Percentiles rank a stretch among this genome's conserved stretches.
Conservation (phyloP, 2,797 vertebrate species). For the Ctenopoma kingsleyae region DNA sequence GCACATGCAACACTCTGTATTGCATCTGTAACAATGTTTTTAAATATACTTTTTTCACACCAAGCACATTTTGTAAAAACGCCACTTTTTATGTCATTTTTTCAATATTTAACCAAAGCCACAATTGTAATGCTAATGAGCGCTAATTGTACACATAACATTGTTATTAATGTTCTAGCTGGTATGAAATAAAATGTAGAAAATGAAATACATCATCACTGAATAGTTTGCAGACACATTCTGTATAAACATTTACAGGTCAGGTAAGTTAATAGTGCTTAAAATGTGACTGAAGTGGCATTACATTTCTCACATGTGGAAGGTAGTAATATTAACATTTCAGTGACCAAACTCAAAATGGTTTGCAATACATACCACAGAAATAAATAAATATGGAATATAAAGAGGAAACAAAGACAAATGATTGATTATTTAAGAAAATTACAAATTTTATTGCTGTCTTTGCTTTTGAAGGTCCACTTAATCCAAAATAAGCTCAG, state of each 20-base stretch:
- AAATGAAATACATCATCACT: background rate
- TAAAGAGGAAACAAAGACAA: constrained; percentile 56
- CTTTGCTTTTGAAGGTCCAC: constrained; percentile 57
- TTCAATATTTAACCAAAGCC: background rate
- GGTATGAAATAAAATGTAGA: background rate
- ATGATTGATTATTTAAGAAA: constrained; percentile 26
- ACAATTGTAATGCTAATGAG: background rate
- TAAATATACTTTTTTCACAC: no score
- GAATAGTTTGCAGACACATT: background rate
- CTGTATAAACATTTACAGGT: background rate
- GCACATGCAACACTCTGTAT: no score
- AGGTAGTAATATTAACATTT: background rate
- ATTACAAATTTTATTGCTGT: constrained; percentile 45
- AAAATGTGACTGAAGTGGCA: background rate
- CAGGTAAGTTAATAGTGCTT: background rate
- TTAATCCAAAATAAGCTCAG: constrained; percentile 62
- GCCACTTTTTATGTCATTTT: no score
- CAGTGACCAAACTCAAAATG: background rate
- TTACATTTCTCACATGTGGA: no score
- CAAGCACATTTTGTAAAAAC: no score
- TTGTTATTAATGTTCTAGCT: background rate
- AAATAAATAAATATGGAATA: constrained; percentile 29
- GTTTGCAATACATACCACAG: background rate
- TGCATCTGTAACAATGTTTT: no score
- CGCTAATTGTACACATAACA: background rate